Evolutionary conservation across 2,888 invertebrate species (phyloP), one percentile per base, ranked within the genome.

Genomic region (Nysson spinosus): DNA sequence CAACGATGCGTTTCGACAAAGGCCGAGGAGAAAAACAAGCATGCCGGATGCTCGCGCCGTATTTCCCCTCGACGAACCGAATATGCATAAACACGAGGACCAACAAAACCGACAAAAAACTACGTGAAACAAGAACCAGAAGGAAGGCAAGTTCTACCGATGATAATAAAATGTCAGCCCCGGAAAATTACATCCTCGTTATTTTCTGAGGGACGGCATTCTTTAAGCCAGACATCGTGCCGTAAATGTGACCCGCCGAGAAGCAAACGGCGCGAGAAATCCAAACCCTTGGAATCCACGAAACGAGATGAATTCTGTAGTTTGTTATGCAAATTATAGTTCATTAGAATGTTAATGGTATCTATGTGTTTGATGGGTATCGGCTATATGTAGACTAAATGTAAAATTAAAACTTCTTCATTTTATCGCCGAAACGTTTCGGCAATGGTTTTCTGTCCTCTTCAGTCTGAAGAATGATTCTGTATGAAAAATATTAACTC

Each of bases 141-240:
- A 19, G 22, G 44, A 16, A 46, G 30, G 40, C 37, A 56, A 58
- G 62, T 72, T 54, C 69, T 52, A 64, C 32, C 67, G 58, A 63
- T 64, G 60, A 70, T 68, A 58, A 76, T 76, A 73, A 72, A 72
- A 64, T 63, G 61, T 61, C n/a, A n/a, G 52, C 55, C 60, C 73
- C 69, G 70, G 75, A 76, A 76, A 75, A 75, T 75, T 76, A 75
- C 68, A 65, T 75, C 52, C 69, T 65, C 65, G 72, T 69, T 61
- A 72, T 55, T 75, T n/a, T 69, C 55, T 49, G 35, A 20, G 34
- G 34, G 24, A 19, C 20, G 49, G 37, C 17, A 19, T 12, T 39
- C 51, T 44, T 55, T 12, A 44, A 22, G 24, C 17, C 14, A 24
- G 5, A 26, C 34, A 19, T 26, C 3, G 28, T n/a, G 19, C 16